Evolutionary conservation across 2,113 vertebrate species (phyloP).

Genomic region (Dolichallabes microphthalmus): DNA sequence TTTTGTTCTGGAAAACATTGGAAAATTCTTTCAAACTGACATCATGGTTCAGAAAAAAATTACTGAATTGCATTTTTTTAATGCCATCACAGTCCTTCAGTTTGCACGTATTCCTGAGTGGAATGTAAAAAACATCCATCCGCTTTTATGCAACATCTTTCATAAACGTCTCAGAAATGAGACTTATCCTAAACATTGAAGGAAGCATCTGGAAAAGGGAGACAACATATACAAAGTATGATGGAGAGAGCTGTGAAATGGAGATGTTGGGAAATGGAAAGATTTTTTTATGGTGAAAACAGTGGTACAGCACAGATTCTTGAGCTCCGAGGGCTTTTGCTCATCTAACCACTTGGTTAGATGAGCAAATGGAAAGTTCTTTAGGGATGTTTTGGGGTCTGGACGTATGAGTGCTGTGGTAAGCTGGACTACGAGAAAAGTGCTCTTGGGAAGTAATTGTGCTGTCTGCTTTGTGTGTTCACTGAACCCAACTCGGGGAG

Average conservation of each 20-base stretch:
- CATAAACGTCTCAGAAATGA: conserved; percentile 30
- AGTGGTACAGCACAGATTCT: conserved; percentile 12
- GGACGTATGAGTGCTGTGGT: conserved; percentile 12
- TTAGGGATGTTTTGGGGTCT: background rate
- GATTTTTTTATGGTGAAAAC: conserved; percentile 11
- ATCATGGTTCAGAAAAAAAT: conserved; percentile 19
- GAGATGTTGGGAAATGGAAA: conserved; percentile 15
- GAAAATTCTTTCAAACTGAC: conserved; percentile 35
- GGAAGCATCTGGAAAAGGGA: conserved; percentile 18
- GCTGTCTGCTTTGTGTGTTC: background rate
- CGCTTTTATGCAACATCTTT: conserved; percentile 3
- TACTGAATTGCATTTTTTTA: background rate
- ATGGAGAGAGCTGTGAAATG: conserved; percentile 32
- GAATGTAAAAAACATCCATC: background rate
- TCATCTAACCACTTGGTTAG: conserved; percentile 44
- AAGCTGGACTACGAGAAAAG: background rate
- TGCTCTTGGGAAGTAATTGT: conserved; percentile 5
- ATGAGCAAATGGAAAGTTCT: conserved; percentile 47
- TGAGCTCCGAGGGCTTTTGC: background rate
- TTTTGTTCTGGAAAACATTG: conserved; percentile 12
- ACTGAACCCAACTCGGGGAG: background rate
- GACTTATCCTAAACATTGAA: conserved; percentile 27
- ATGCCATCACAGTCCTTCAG: background rate
- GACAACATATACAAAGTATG: conserved; percentile 25
- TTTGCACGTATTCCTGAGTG: background rate